These are phyloP conservation scores for Trogon surrucura DNA, from an alignment of 2,113 vertebrate species.

Conservation along the genomic window DNA sequence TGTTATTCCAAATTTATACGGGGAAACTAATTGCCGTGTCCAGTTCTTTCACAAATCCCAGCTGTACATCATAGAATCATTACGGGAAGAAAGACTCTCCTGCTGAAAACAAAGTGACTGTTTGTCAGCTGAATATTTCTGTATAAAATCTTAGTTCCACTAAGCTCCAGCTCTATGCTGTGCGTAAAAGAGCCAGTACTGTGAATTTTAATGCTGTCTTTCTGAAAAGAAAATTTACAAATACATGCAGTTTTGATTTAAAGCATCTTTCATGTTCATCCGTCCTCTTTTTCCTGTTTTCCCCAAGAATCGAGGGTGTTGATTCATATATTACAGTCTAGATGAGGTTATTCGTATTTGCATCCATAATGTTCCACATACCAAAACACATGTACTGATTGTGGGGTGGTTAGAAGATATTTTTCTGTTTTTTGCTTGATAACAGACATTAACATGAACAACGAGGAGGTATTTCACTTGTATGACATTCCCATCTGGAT, in stretches of 20 bases:
- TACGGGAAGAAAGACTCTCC: not conserved
- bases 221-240: conserved; percentile 1
- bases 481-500: conserved; percentile 6
- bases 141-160: not conserved
- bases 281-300: not conserved
- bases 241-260: not conserved
- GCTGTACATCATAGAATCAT: not conserved
- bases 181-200: not conserved
- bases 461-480: not conserved
- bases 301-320: not conserved
- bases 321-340: not conserved
- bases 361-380: not conserved
- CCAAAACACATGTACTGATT: not conserved
- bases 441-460: conserved; percentile 21
- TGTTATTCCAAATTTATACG: not conserved
- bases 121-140: not conserved
- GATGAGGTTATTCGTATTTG: not conserved
- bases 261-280: not conserved
- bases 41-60: not conserved
- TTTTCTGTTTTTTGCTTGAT: not conserved
- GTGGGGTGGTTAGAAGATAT: not conserved
- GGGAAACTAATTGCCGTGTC: not conserved
- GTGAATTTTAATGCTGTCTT: conserved; percentile 10
- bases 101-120: not conserved
- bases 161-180: not conserved